A percentile compares a stretch with the other conserved stretches of the same genome.
phyloP scores from a whole-genome alignment of 1,140 invertebrate species.

The Bombus superbus region DNA sequence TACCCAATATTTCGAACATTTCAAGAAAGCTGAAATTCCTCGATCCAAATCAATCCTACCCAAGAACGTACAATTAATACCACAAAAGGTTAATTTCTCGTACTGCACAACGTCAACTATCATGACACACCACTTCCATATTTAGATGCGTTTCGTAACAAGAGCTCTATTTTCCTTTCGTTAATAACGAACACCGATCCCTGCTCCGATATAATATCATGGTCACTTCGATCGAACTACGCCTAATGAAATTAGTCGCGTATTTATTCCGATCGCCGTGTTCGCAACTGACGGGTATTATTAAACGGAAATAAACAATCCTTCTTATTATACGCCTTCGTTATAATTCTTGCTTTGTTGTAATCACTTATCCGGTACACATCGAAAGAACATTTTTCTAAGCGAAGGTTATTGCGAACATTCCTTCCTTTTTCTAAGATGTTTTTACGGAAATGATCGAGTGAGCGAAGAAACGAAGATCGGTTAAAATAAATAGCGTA shows the following conservation, averaged over 20 bases:
- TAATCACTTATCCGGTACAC: no score
- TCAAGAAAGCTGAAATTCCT: background rate
- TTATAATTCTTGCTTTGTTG: background rate
- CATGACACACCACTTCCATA: background rate
- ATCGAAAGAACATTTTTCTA: no score
- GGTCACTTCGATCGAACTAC: background rate
- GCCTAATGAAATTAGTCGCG: conserved; percentile 18
- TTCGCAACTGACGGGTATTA: background rate
- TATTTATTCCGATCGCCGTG: background rate
- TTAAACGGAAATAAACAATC: conserved; percentile 11
- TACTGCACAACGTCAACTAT: background rate
- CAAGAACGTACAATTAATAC: conserved; percentile 4
- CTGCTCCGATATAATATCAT: background rate
- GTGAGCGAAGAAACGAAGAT: no score
- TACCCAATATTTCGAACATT: no score
- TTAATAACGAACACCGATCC: conserved; percentile 20
- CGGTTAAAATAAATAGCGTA: no score
- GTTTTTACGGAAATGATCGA: no score
- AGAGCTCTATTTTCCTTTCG: conserved; percentile 3
- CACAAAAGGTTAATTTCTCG: conserved; percentile 9
- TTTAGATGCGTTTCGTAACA: conserved; percentile 3
- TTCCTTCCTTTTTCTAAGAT: no score
- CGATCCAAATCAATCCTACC: no score
- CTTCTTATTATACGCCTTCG: background rate
- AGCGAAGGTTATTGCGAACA: no score